phyloP scores from a whole-genome alignment of 2,113 vertebrate genomes.

The Chitala chitala region DNA sequence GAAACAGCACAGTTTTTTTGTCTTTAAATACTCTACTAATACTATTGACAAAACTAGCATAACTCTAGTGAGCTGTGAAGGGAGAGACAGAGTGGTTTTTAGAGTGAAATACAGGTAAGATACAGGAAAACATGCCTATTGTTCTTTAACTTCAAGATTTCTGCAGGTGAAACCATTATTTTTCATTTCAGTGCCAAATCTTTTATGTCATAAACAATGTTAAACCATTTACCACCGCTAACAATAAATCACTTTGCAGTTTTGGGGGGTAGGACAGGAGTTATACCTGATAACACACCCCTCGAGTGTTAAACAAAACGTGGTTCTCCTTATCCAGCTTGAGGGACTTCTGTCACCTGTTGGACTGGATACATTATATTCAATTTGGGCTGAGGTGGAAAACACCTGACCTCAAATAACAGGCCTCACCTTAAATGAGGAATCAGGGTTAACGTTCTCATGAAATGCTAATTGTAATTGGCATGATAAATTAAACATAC shows the following conservation, averaged over 20 bases:
- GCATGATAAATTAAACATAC: not conserved
- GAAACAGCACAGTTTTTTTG: too few relatives aligned
- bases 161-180: not conserved
- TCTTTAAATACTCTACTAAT: too few relatives aligned
- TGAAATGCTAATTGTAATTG: not conserved
- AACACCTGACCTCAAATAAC: not conserved
- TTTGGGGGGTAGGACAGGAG: not conserved
- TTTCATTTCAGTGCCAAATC: not conserved
- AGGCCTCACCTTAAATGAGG: slow-evolving; percentile 8
- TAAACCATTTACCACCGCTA: not conserved
- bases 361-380: not conserved
- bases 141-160: too few relatives aligned
- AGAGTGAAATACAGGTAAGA: not conserved
- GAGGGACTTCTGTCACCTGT: not conserved
- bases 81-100: not conserved
- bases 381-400: not conserved
- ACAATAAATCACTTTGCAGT: slow-evolving; percentile 10
- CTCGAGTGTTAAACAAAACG: not conserved
- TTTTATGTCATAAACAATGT: not conserved
- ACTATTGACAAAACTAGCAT: too few relatives aligned
- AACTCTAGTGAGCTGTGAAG: too few relatives aligned
- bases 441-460: not conserved
- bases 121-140: not conserved
- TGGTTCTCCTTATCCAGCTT: not conserved
- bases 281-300: slow-evolving; percentile 1